Evolutionary conservation across 2,888 invertebrate genomes (phyloP), one percentile per base, ranked within the genome.

Genomic region (Podotricha telesiphe): DNA sequence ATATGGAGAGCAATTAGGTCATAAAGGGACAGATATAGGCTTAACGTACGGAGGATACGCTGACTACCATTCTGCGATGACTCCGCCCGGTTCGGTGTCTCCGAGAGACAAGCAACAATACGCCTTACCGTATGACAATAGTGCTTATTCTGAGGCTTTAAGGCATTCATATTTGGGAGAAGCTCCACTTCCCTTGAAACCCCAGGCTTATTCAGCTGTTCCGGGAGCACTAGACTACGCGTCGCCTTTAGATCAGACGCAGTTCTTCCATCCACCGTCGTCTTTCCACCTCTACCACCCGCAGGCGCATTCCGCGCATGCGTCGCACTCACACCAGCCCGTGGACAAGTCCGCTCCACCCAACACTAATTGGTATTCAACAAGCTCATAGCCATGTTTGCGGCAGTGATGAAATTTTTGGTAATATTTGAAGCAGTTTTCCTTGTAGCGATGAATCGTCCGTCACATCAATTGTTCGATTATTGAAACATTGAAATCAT

Each of bases 81-180:
- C 98, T 5, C 98, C 98, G 65, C 99, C 99, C 64, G 98, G 98
- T n/a, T 98, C 98, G 4, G 98, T 98, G 1, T 98, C 98, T 6
- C 98, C 99, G 0, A 94, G 98, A 72, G 98, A 98, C 82, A 97
- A 94, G 83, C 96, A 95, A 78, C 95, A 95, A 78, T 93, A 93
- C 67, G 87, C 92, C 5, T 77, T 93, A 86, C 81, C 94, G 73
- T 86, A 94, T 88, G 85, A 92, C 67, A 93, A 93, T 71, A 89
- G 87, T 79, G 94, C 96, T 76, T 95, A 96, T 88, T 94, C 95
- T 17, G 94, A 96, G 83, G 94, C 95, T 45, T 80, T 95, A 80
- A 89, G 95, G 71, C 91, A 91, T 76, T 88, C 91, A 28, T 92
- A 94, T 83, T 83, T 94, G 79, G 86, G 94, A 73, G 85, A 93